Conservation (phyloP, 1,140 invertebrate species). For the Helicoverpa zea region DNA sequence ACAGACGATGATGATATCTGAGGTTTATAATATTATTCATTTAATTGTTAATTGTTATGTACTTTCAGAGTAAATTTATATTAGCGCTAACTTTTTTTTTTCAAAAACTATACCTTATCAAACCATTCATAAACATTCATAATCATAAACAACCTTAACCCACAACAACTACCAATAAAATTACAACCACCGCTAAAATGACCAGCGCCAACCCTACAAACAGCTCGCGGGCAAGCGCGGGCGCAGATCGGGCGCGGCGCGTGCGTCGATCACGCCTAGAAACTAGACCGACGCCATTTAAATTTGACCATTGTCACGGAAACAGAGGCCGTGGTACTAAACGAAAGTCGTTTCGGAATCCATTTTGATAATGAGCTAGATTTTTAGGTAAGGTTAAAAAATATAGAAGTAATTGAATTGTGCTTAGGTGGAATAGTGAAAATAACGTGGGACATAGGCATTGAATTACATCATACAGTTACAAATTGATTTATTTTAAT, state of each 20-base stretch:
- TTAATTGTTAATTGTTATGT: too few relatives aligned
- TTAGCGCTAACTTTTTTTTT: too few relatives aligned
- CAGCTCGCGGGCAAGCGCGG: constrained; percentile 54
- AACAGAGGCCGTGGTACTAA: constrained; percentile 34
- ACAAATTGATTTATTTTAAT: not conserved
- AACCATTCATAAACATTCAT: not conserved
- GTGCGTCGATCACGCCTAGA: constrained; percentile 60
- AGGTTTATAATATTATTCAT: too few relatives aligned
- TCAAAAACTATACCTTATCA: too few relatives aligned
- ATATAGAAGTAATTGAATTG: not conserved
- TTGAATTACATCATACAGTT: too few relatives aligned
- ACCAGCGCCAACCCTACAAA: constrained; percentile 50
- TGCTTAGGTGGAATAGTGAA: not conserved
- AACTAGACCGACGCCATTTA: constrained; percentile 59
- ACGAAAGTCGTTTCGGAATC: constrained; percentile 35
- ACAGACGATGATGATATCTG: too few relatives aligned
- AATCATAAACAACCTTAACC: constrained; percentile 1
- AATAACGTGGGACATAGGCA: not conserved
- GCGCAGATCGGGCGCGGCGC: constrained; percentile 53
- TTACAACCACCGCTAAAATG: not conserved
- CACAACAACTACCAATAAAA: constrained; percentile 7
- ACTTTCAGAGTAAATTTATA: too few relatives aligned
- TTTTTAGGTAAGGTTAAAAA: not conserved
- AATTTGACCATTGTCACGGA: constrained; percentile 63
- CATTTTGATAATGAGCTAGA: constrained; percentile 2